Base-by-base conservation (phyloP, 1,140 invertebrate species). In the Zophobas atratus region DNA sequence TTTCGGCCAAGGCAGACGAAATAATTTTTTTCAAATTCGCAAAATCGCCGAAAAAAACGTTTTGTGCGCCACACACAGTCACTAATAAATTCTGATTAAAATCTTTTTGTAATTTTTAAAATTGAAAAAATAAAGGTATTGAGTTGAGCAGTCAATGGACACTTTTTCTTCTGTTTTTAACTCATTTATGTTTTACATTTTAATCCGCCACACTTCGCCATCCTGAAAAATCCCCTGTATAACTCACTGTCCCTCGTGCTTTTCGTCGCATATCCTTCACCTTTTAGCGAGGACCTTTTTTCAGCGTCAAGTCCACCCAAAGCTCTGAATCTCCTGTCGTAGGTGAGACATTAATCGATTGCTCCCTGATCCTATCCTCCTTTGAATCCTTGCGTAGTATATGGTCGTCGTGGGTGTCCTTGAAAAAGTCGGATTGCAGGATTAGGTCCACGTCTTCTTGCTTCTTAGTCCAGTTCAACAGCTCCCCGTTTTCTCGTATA, bases 351-450 rank as follows among this genome's bases (percentile, higher is more conserved):
- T 51, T 51, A 51, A 51, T 51, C 49, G 49, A 51, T 51, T 51
- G 49, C 49, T 5, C 6, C 43, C 3, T 46, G 43, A 46, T 46
- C 43, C 6, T 46, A 8, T 51, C 49, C 49, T 51, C 20, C 49
- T 63, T 63, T 63, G 57, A 63, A 63, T 41, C 38, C 34, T n/a
- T 56, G 20, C 20, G 55, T 56, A 6, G 43, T 46, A 46, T 46
- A 46, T 51, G 49, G 49, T 20, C 49, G 49, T 63, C 57, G 57
- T 39, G 57, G 57, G 57, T 39, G 35, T 51, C 49, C 49, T 51
- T 51, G 49, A 51, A 63, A 63, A 63, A 63, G 57, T 63, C 0
- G 35, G 38, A 63, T 63, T 63, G 57, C 57, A 36, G 35, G 57
- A 38, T 63, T 60, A 63, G 57, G 57, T 32, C 57, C 38, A 63